Conservation (phyloP, 2,888 invertebrate species). For the Aphrophora alni region DNA sequence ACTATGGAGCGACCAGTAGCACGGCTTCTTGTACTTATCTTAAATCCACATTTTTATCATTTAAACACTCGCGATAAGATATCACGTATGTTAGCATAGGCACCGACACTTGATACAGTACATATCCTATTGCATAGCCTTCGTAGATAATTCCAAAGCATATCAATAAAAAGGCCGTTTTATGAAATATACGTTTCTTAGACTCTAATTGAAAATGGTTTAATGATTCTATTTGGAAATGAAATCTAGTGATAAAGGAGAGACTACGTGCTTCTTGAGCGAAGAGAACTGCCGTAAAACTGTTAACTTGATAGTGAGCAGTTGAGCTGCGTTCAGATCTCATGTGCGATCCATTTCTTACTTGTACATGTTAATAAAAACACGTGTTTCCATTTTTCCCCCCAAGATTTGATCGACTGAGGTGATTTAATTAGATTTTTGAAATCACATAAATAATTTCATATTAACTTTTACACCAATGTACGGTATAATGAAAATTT, state of each 20-base stretch:
- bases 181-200: not conserved
- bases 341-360: too few species aligned
- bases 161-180: not conserved
- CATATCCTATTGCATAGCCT: not conserved
- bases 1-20: not conserved
- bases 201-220: not conserved
- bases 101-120: not conserved
- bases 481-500: too few species aligned
- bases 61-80: conserved; percentile 1
- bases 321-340: too few species aligned
- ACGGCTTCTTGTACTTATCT: not conserved
- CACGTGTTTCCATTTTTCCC: too few species aligned
- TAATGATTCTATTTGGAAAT: not conserved
- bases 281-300: not conserved
- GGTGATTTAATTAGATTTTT: too few species aligned
- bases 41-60: conserved; percentile 9
- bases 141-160: not conserved
- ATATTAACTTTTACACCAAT: too few species aligned
- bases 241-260: not conserved
- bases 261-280: not conserved
- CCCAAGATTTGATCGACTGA: too few species aligned
- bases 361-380: too few species aligned
- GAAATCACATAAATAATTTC: too few species aligned
- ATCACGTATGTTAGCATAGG: not conserved
- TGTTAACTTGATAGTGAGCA: too few species aligned